phyloP scores from a whole-genome alignment of 2,113 vertebrate species.

The Myrmecophaga tridactyla region DNA sequence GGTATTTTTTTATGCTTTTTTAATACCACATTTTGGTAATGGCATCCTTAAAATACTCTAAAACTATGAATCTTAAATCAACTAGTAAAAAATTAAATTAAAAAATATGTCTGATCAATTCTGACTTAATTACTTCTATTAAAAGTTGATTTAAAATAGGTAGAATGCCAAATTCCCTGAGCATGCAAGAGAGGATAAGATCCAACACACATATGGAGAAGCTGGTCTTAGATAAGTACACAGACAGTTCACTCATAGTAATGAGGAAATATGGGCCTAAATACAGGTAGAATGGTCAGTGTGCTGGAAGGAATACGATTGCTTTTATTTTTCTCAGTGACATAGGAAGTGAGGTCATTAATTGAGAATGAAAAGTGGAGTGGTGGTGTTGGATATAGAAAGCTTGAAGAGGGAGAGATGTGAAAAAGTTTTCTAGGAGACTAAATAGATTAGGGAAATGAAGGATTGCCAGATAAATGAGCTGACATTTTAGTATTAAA shows the following conservation, averaged over 20 bases:
- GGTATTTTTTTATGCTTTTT: not conserved
- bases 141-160: not conserved
- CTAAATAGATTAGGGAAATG: not conserved
- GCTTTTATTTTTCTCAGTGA: not conserved
- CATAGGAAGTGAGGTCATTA: not conserved
- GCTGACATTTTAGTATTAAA: not conserved
- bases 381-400: not conserved
- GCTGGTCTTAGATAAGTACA: not conserved
- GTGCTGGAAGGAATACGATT: not conserved
- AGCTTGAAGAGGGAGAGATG: not conserved
- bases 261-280: accelerated
- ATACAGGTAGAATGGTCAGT: not conserved
- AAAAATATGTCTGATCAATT: conserved; percentile 15
- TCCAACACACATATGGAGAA: not conserved
- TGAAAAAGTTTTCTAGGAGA: not conserved
- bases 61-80: not conserved
- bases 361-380: not conserved
- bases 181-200: not conserved
- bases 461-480: not conserved
- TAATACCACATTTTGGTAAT: conserved; percentile 6
- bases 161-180: not conserved
- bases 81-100: not conserved
- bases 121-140: not conserved
- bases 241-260: not conserved
- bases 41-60: not conserved